A percentile compares a stretch with the other conserved stretches of the same genome.
Evolutionary conservation across 2,888 invertebrate genomes (phyloP).

Genomic region (Philaethria dido): DNA sequence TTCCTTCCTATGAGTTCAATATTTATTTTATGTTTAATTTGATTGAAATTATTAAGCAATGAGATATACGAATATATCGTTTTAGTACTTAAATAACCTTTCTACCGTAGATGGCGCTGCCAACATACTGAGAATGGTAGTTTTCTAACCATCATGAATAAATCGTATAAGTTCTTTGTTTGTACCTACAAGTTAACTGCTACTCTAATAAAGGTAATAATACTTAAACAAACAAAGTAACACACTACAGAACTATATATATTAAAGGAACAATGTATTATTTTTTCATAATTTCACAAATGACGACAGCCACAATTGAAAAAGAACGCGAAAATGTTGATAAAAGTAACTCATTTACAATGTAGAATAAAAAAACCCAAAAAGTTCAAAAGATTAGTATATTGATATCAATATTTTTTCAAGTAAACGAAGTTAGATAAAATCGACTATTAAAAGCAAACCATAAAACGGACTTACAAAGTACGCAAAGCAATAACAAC

Average conservation of each 20-base stretch:
- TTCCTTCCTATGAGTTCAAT: too few species aligned
- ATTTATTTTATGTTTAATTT: too few species aligned
- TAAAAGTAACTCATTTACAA: neutral
- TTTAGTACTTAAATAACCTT: neutral
- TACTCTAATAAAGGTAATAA: neutral
- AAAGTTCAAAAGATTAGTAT: neutral
- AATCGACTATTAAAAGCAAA: neutral
- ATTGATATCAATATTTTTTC: too few species aligned
- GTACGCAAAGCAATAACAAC: conserved; percentile 31
- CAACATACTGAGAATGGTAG: neutral
- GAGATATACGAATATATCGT: neutral
- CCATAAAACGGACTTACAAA: conserved; percentile 34
- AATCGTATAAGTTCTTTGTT: neutral
- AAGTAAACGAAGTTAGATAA: neutral
- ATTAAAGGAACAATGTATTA: too few species aligned
- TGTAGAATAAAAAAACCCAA: too few species aligned
- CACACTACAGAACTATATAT: too few species aligned
- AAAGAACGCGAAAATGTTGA: neutral
- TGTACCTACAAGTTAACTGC: neutral
- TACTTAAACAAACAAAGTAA: neutral
- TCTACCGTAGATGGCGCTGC: conserved; percentile 1
- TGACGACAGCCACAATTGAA: too few species aligned
- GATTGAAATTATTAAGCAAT: too few species aligned
- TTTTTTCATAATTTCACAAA: too few species aligned
- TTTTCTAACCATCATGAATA: neutral